Percentiles rank a stretch among this genome's conserved stretches.
These are phyloP conservation scores for Campylomormyrus numenius DNA, from an alignment of 2,113 vertebrate species.

Conservation along the genomic window DNA sequence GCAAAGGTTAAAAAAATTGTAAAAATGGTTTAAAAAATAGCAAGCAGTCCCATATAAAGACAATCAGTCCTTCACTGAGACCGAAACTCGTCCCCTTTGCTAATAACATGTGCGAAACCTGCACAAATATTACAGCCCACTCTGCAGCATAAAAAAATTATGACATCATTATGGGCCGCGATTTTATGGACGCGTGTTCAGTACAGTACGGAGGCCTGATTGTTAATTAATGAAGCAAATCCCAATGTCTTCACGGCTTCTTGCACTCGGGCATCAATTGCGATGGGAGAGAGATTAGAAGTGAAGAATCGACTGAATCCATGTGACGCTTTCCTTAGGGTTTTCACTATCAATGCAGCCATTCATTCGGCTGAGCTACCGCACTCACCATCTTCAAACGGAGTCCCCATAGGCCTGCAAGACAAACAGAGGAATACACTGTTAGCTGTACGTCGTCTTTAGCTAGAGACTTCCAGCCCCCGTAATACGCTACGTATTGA, in stretches of 20 bases:
- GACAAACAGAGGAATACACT: not conserved
- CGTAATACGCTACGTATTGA: not conserved
- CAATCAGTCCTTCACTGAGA: slow-evolving; percentile 21
- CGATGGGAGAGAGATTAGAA: not conserved
- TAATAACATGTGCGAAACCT: not conserved
- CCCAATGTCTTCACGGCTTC: not conserved
- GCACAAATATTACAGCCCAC: slow-evolving; percentile 22
- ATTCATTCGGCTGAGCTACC: not conserved
- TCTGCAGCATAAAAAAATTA: slow-evolving; percentile 24
- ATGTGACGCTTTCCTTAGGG: not conserved
- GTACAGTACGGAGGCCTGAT: not conserved
- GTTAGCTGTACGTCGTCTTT: too few relatives aligned
- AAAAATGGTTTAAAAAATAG: slow-evolving; percentile 29
- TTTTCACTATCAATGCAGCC: not conserved
- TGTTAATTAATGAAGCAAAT: not conserved
- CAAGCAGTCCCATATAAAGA: not conserved
- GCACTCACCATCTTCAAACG: slow-evolving; percentile 95
- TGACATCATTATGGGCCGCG: not conserved
- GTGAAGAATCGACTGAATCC: not conserved
- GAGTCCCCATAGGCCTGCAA: slow-evolving; percentile 91
- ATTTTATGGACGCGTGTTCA: not conserved
- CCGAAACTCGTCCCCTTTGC: not conserved
- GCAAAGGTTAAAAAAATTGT: slow-evolving; percentile 35
- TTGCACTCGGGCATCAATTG: not conserved
- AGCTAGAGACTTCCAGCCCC: not conserved